Base-by-base conservation (phyloP, 2,797 vertebrate species). In the Emys orbicularis region DNA sequence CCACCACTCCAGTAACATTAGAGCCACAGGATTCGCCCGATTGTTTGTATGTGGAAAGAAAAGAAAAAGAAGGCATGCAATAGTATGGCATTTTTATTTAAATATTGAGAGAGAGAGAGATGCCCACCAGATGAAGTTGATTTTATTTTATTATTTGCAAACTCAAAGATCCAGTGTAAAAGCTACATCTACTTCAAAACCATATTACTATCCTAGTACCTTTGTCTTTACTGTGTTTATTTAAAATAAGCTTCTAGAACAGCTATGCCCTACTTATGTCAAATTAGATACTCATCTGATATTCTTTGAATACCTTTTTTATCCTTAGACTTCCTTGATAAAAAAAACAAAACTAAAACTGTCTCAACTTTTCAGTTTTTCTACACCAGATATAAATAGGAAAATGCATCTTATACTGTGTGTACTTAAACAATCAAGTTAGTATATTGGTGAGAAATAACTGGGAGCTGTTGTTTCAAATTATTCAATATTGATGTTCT, bases 231-330 rank as follows among this genome's bases (percentile, higher is more conserved):
- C 57, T 49, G 59, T 57, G 54, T 92, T 94, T 95, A 76, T 90
- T 95, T 81, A 91, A 95, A 96, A 81, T 81, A 95, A 83, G 53
- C 79, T 81, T 90, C 76, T 88, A 81, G 27, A 97, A 92, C 29
- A 92, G 87, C 56, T 92, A 96, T 91, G 93, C 37, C 77, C 83
- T 95, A 87, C 25, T 88, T 61, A 87, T 90, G 83, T 57, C 87
- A 95, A 53, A 82, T 87, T 92, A 90, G 79, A 94, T 54, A 0
- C 6, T 37, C 87, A 88, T 77, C 89, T 89, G 74, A 87, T 94
- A 80, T 82, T 76, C 88, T 92, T 3, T 23, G 41, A 29, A 29
- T 79, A 79, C 25, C 76, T 29, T 65, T 49, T 49, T 49, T 49
- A 54, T 25, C 54, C 54, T 54, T 54, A 50, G 92, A 49, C 74